phyloP scores from a whole-genome alignment of 1,140 invertebrate species.

The Episyrphus balteatus region DNA sequence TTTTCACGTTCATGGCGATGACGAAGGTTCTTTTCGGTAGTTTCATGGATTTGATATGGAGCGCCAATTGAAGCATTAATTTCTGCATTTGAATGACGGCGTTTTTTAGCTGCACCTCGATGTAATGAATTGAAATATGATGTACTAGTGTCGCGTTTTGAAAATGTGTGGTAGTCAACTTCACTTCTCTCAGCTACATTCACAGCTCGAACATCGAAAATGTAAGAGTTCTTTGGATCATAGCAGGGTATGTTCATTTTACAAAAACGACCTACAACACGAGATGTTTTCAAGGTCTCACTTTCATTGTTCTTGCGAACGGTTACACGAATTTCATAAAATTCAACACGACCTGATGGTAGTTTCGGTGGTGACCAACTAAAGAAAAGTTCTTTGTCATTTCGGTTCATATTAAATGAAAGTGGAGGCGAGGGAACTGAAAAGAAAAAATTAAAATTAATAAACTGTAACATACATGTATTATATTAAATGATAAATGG shows the following conservation, averaged over 20 bases:
- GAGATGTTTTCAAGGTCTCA: neutral
- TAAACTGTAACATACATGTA: no score
- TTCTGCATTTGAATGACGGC: no score
- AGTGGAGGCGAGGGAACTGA: slow-evolving; percentile 2
- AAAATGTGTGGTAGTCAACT: neutral
- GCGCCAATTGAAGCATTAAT: no score
- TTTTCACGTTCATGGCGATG: no score
- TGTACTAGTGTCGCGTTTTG: no score
- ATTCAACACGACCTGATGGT: neutral
- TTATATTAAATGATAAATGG: no score
- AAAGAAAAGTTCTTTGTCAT: neutral
- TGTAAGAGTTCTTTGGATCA: neutral
- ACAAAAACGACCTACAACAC: slow-evolving; percentile 1
- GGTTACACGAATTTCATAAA: slow-evolving; percentile 1
- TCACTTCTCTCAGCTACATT: slow-evolving; percentile 1
- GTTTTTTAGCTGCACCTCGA: no score
- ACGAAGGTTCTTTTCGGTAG: no score
- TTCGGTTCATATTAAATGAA: neutral
- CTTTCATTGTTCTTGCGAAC: neutral
- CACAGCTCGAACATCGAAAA: slow-evolving; percentile 4
- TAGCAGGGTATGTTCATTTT: neutral
- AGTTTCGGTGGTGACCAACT: slow-evolving; percentile 4
- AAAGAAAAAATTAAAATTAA: neutral
- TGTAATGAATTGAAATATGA: no score
- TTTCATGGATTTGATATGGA: no score